A percentile compares a stretch with the other conserved stretches of the same genome.
Evolutionary conservation across 2,888 invertebrate species (phyloP).

Genomic region (Rosalia funebris): DNA sequence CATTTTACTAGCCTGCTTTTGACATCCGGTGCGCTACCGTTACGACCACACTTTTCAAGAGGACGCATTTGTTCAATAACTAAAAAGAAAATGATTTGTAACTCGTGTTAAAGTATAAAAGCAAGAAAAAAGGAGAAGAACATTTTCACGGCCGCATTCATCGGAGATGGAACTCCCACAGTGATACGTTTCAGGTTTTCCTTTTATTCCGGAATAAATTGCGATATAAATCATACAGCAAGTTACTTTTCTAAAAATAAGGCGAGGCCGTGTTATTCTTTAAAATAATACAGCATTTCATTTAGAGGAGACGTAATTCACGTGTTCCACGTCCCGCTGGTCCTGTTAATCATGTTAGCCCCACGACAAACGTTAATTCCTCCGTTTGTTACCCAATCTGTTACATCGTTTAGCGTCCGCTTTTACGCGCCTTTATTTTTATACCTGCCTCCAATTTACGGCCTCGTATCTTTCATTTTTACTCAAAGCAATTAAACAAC

Average conservation of each 20-base stretch:
- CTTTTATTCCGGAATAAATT: conserved; percentile 37
- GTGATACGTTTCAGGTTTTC: conserved; percentile 11
- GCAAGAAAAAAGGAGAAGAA: neutral
- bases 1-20: too few species aligned
- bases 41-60: neutral
- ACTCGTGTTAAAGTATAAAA: neutral
- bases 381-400: conserved; percentile 5
- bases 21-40: too few species aligned
- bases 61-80: neutral
- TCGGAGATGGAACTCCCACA: conserved; percentile 11
- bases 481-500: too few species aligned
- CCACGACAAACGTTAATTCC: conserved; percentile 9
- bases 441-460: too few species aligned
- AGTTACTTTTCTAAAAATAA: conserved; percentile 46
- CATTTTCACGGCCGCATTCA: conserved; percentile 1
- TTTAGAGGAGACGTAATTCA: conserved; percentile 15
- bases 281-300: conserved; percentile 19
- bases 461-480: too few species aligned
- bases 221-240: conserved; percentile 47
- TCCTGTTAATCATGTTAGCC: conserved; percentile 12
- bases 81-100: neutral
- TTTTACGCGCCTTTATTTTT: too few species aligned
- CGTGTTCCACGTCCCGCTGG: conserved; percentile 12
- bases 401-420: neutral
- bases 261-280: conserved; percentile 32